These are phyloP conservation scores for Drosophila diplacantha DNA, from an alignment of 2,888 invertebrate species.

Conservation along the genomic window DNA sequence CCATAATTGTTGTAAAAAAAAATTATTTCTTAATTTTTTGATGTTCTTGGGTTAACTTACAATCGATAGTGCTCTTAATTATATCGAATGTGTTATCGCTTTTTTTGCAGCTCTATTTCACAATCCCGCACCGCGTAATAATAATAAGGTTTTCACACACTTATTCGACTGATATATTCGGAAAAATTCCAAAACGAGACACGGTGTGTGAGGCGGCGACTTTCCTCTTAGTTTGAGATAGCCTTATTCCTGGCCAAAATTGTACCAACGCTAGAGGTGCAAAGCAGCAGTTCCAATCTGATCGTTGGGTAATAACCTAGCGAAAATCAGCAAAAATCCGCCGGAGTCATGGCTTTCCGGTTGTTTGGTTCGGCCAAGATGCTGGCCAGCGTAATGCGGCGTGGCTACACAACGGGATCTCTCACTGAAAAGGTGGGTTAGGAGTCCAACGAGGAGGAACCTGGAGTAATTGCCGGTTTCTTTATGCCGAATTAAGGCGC, in stretches of 20 bases:
- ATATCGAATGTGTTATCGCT: not conserved
- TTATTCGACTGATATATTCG: constrained; percentile 21
- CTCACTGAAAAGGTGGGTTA: constrained; percentile 51
- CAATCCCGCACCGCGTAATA: constrained; percentile 57
- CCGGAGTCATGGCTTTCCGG: constrained; percentile 81
- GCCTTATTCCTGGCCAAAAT: constrained; percentile 41
- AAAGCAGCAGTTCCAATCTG: constrained; percentile 33
- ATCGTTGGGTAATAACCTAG: constrained; percentile 68
- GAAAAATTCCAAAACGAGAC: constrained; percentile 41
- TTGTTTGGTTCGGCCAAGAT: constrained; percentile 80
- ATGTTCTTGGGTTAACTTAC: not conserved
- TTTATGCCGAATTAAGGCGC: not conserved
- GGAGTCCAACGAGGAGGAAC: not conserved
- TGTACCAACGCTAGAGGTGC: constrained; percentile 32
- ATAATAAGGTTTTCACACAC: constrained; percentile 35
- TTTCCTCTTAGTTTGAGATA: constrained; percentile 7
- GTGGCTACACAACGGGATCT: constrained; percentile 76
- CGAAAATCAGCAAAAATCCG: constrained; percentile 29
- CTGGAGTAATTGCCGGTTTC: not conserved
- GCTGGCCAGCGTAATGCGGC: constrained; percentile 79
- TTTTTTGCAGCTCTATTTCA: constrained; percentile 51
- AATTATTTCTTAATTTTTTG: too few species aligned
- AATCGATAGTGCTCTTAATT: not conserved
- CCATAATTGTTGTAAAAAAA: too few species aligned
- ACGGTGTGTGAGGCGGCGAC: constrained; percentile 47